Base-by-base conservation (phyloP, 2,888 invertebrate species). In the Nomada hirtipes region DNA sequence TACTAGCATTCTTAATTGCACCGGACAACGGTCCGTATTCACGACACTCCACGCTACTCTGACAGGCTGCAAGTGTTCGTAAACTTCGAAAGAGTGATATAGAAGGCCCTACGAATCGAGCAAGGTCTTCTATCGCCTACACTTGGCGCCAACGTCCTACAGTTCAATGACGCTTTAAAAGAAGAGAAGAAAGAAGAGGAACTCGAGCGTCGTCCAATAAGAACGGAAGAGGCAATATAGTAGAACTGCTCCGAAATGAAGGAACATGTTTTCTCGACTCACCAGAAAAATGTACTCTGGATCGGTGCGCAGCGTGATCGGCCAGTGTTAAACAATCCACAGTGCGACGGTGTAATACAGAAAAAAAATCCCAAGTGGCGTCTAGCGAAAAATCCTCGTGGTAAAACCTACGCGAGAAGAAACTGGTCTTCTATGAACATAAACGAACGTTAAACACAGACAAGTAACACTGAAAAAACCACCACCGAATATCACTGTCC, bases 401-500 rank as follows among this genome's bases (percentile, higher is more conserved):
- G 76, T 55, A 59, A 67, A 68, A 68, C 57, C 50, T 59, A 71
- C 76, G 83, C 65, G 73, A 36, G 67, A 67, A 55, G 67, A 47
- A 61, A 20, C 77, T 63, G 55, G 70, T 82, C 61, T 57, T 50
- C 64, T 44, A 53, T 20, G 20, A 13, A 52, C 47, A 52, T 67
- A 57, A 79, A 77, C 65, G 80, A 80, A 70, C 65, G 60, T 83
- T 75, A 69, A 77, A 77, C 87, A 87, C 79, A 73, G 79, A 73
- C 75, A 59, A 67, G 60, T 77, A 74, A 84, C 86, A 86, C 86
- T 86, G 53, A 59, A 82, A 75, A 84, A 86, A 79, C 84, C 86
- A 86, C 83, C 88, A 87, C 88, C 86, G 83, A 73, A 85, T 73
- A 36, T 69, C 79, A 83, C 87, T 75, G 76, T 70, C 79, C 79